Evolutionary conservation across 2,888 invertebrate genomes (phyloP).

Genomic region (Agrilus cyanescens): DNA sequence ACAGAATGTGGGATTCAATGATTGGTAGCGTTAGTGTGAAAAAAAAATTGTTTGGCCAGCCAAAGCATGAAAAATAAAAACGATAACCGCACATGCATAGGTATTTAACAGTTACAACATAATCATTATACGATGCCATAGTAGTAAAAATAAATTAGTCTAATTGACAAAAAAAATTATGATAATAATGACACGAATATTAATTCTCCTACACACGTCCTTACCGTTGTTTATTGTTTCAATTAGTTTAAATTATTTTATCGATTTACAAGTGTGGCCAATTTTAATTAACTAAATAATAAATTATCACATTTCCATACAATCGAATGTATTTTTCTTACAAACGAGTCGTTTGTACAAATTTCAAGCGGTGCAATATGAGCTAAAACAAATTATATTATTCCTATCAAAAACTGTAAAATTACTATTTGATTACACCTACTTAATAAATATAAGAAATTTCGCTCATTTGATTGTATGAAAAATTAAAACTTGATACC

Average conservation of each 20-base stretch:
- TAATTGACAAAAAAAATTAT: no score
- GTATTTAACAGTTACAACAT: no score
- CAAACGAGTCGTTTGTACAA: neutral
- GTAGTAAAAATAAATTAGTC: no score
- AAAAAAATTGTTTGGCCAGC: constrained; percentile 9
- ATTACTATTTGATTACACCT: constrained; percentile 8
- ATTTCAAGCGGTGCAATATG: neutral
- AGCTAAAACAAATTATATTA: neutral
- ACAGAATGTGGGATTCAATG: constrained; percentile 12
- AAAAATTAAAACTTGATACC: constrained; percentile 10
- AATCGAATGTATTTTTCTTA: neutral
- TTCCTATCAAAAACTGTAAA: constrained; percentile 7
- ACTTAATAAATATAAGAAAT: constrained; percentile 1
- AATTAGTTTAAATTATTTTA: no score
- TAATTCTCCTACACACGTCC: no score
- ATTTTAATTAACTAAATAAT: no score
- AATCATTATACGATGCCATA: no score
- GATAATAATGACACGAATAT: no score
- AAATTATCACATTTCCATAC: no score
- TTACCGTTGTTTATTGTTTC: no score
- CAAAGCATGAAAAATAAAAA: constrained; percentile 7
- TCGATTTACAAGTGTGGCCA: no score
- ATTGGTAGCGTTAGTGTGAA: constrained; percentile 20
- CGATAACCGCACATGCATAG: no score
- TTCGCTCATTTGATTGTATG: constrained; percentile 3